Conservation (phyloP, 2,888 invertebrate genomes). For the Brachylomia viminalis region DNA sequence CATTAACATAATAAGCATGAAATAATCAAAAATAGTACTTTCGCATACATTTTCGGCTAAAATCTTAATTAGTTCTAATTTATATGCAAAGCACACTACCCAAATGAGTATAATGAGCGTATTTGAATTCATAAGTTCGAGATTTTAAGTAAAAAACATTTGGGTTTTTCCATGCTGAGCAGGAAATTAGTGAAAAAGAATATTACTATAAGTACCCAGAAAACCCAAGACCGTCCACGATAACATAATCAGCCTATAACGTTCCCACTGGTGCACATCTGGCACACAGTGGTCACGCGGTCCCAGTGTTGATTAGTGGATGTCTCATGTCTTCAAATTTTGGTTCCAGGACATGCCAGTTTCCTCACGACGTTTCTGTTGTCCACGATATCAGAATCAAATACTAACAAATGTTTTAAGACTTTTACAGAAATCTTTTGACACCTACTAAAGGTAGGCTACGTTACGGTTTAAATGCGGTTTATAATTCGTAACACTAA, state of each 20-base stretch:
- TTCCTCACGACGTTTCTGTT: no score
- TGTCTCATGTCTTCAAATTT: background rate
- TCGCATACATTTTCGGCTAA: conserved; percentile 28
- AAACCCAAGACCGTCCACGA: background rate
- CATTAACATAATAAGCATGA: conserved; percentile 30
- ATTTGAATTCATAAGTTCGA: conserved; percentile 40
- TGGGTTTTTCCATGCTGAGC: conserved; percentile 9
- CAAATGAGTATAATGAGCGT: conserved; percentile 17
- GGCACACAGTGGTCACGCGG: no score
- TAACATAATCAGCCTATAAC: background rate
- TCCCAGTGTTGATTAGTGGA: background rate
- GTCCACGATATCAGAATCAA: background rate
- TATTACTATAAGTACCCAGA: background rate
- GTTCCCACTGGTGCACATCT: background rate
- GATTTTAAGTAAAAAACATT: background rate
- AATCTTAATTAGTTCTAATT: conserved; percentile 37
- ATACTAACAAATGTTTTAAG: background rate
- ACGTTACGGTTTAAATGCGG: conserved; percentile 68
- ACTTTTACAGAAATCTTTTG: background rate
- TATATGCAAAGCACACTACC: conserved; percentile 26
- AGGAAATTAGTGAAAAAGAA: conserved; percentile 3
- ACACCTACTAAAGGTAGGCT: background rate
- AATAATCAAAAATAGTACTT: conserved; percentile 38
- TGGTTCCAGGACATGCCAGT: background rate
- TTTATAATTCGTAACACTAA: conserved; percentile 73